Conservation (phyloP, 1,140 invertebrate genomes). For the Polypedilum vanderplanki region DNA sequence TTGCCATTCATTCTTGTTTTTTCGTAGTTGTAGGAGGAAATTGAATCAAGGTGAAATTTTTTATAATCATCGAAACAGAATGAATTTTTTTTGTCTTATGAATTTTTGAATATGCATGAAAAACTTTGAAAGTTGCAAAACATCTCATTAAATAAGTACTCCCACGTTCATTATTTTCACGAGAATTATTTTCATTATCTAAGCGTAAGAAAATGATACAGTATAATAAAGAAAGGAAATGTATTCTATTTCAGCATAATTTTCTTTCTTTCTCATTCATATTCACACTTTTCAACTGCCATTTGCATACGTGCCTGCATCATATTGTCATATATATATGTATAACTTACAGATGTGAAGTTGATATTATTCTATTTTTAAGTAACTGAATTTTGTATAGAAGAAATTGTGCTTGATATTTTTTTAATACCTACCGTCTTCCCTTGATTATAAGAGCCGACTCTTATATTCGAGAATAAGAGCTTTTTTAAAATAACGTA, state of each 20-base stretch:
- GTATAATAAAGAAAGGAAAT: background rate
- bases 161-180: too few relatives aligned
- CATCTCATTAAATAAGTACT: too few relatives aligned
- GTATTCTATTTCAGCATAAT: background rate
- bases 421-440: background rate
- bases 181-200: too few relatives aligned
- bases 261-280: constrained; percentile 15
- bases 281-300: background rate
- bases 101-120: too few relatives aligned
- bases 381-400: background rate
- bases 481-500: too few relatives aligned
- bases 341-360: background rate
- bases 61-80: background rate
- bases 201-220: too few relatives aligned
- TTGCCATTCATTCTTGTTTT: background rate
- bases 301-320: constrained; percentile 5
- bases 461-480: too few relatives aligned
- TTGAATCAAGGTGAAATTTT: background rate
- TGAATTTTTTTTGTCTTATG: background rate
- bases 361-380: background rate
- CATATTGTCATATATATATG: background rate
- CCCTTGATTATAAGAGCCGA: too few relatives aligned
- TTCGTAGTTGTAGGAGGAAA: background rate
- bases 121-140: too few relatives aligned
- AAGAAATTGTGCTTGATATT: background rate